Base-by-base conservation (phyloP, 2,113 vertebrate species). In the Calonectris borealis region DNA sequence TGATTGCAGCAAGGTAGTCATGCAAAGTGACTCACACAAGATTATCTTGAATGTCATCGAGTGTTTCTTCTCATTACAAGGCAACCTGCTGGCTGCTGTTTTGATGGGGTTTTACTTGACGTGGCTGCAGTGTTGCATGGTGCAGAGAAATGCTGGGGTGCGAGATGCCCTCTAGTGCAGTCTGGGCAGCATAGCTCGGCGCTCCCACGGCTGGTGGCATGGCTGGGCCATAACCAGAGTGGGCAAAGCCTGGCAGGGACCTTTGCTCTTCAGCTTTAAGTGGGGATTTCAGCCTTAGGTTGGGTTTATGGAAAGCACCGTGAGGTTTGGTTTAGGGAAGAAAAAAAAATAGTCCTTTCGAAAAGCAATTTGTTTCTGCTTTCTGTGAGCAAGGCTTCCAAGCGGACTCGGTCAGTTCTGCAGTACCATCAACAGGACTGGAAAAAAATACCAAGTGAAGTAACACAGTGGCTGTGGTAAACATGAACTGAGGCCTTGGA, bases 31-130 rank as follows among this genome's bases (percentile, higher is more conserved):
- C 94, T 98, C 96, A 95, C 69, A 40, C 0, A 0, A 88, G 75
- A 62, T 97, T 84, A 90, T 88, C 93, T 98, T 95, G 72, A 94
- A 95, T 97, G 96, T 97, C 85, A 51, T 71, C 6, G 3, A 85
- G 79, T 71, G 80, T 83, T 94, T 76, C 40, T 97, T 94, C 92
- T 42, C 65, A 6, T 90, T 73, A 64, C 11, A 81, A 93, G 54
- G 86, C 94, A 95, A 66, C 81, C 78, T 81, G 27, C 80, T 95
- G 38, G 70, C 92, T 86, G 77, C 79, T 92, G 73, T 46, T 83
- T 75, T 93, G 89, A 82, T 2, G 3, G 49, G 36, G 66, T 84
- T 93, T 94, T 88, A 32, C 60, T 92, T 70, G 34, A 75, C 38
- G 54, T 72, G 85, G 94, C 91, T 93, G 85, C 86, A 78, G 80